These are phyloP conservation scores for Tamias sibiricus DNA, from an alignment of 2,113 vertebrate species.

Conservation along the genomic window DNA sequence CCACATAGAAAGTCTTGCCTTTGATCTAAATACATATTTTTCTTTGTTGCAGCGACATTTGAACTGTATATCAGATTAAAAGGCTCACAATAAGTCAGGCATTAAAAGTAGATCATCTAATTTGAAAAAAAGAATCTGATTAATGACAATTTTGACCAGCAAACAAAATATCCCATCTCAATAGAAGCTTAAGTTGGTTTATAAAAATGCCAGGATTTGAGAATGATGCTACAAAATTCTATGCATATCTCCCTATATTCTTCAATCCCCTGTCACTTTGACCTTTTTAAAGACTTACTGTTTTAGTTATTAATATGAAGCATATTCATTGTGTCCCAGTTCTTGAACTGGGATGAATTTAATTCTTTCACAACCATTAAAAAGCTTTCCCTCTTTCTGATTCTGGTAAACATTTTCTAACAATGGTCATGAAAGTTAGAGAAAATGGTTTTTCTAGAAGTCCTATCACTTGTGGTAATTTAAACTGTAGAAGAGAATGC, in stretches of 20 bases:
- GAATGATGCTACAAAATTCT: background rate
- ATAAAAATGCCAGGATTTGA: slow-evolving; percentile 22
- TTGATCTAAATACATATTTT: slow-evolving; percentile 23
- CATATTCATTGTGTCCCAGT: background rate
- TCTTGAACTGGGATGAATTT: background rate
- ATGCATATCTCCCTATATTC: background rate
- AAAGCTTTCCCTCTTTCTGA: background rate
- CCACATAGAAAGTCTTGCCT: background rate
- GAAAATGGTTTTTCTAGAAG: background rate
- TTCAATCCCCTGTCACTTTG: background rate
- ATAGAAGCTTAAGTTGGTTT: slow-evolving; percentile 29
- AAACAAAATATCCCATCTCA: slow-evolving; percentile 20
- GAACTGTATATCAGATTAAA: background rate
- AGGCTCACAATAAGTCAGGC: background rate
- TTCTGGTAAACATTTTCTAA: slow-evolving; percentile 14
- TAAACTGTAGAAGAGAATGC: background rate
- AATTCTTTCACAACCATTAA: background rate
- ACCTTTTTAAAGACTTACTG: slow-evolving; percentile 16
- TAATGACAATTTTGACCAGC: slow-evolving; percentile 8
- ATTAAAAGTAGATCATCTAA: slow-evolving; percentile 52
- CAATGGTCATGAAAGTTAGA: slow-evolving; percentile 39
- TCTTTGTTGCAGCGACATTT: background rate
- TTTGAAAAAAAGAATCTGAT: slow-evolving; percentile 1
- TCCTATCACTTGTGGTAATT: background rate
- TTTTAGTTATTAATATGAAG: background rate